Conservation (phyloP, 2,888 invertebrate species). For the Lymantria dispar region DNA sequence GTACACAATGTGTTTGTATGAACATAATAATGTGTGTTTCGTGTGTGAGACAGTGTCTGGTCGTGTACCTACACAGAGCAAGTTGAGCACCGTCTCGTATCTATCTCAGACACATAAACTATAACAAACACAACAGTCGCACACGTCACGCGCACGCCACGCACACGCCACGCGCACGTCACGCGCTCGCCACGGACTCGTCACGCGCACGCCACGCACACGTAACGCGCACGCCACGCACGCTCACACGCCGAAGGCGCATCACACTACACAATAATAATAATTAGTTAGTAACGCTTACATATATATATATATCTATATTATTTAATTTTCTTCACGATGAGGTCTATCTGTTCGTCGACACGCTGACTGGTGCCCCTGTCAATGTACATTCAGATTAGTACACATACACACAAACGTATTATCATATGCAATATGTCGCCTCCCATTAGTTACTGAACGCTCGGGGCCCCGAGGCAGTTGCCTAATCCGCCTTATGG, state of each 20-base stretch:
- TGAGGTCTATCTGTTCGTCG: constrained; percentile 90
- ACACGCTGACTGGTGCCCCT: constrained; percentile 89
- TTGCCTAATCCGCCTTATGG: too few species aligned
- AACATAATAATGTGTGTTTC: too few species aligned
- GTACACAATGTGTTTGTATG: too few species aligned
- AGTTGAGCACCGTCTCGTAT: constrained; percentile 15
- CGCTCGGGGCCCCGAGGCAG: too few species aligned
- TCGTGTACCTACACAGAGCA: constrained; percentile 9
- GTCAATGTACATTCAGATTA: constrained; percentile 16
- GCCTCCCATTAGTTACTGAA: too few species aligned
- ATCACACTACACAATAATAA: background rate
- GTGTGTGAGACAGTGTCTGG: background rate
- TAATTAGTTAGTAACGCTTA: background rate
- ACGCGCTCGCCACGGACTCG: background rate
- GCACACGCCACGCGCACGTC: background rate
- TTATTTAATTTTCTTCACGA: constrained; percentile 83
- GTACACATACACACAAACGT: background rate
- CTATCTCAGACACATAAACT: constrained; percentile 4
- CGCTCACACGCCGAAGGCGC: background rate
- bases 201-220: background rate
- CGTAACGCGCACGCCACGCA: background rate
- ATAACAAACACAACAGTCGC: constrained; percentile 9
- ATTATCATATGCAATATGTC: too few species aligned
- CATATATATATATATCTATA: too few species aligned
- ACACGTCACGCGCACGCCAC: background rate